Base-by-base conservation (phyloP, 1,140 invertebrate species). In the Diabrotica virgifera region DNA sequence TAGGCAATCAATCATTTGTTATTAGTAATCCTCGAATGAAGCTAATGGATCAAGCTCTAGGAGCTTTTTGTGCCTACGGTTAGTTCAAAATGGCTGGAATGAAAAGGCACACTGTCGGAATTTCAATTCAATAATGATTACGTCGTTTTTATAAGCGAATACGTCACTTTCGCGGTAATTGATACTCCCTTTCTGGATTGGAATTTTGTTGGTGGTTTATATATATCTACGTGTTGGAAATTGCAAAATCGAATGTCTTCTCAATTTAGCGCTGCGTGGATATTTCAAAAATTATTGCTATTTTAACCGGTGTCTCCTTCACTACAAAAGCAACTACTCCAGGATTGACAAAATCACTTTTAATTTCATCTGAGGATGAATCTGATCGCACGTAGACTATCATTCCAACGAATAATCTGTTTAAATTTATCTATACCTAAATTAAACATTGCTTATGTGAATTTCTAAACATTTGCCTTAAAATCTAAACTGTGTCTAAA, bases 1-100 rank as follows among this genome's bases (percentile, higher is more conserved):
- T 66, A 14, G 59, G 59, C 54, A 62, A 66, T 66, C 65, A 66
- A 66, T 66, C 65, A 66, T 66, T 63, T 66, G 52, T 63, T 66
- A 63, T 63, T 66, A 66, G 60, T 66, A 66, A 63, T 66, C 65
- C 59, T 62, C 65, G 62, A 66, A 63, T 63, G 62, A 63, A 59
- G 60, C 60, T 66, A 66, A 66, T 66, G 65, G 65, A 66, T 63
- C 52, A 63, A 63, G 54, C 65, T 62, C 60, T 66, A 63, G 53
- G 59, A 66, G 56, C 37, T 66, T 66, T 66, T 57, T 54, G 35
- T 66, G 40, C 58, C 59, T 65, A 52, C 52, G 46, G 51, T 52
- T 54, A 50, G 64, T 36, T 14, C 40, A 53, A 55, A 65, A 65
- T 59, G 52, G 52, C 54, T 52, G 7, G 56, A 50, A 5, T 52